These are phyloP conservation scores for Hydrolagus affinis DNA, from an alignment of 2,113 vertebrate genomes.

Conservation along the genomic window DNA sequence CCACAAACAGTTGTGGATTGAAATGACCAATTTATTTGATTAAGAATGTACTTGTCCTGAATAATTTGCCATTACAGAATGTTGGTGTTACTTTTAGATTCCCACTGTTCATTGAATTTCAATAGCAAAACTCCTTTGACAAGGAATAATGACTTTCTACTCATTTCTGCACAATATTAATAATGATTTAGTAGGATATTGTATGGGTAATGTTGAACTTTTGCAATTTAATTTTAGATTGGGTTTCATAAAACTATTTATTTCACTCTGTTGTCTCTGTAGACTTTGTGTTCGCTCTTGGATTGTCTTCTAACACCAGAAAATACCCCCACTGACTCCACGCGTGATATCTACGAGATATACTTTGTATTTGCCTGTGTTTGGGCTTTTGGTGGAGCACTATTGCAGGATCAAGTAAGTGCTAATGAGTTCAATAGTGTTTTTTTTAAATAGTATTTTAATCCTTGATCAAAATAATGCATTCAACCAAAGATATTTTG, in stretches of 20 bases:
- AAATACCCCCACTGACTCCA: conserved; percentile 68
- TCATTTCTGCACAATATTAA: conserved; percentile 43
- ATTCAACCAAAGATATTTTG: background rate
- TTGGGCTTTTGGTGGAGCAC: conserved; percentile 66
- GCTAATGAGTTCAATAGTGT: background rate
- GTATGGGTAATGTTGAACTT: background rate
- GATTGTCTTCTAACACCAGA: conserved; percentile 64
- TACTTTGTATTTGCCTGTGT: conserved; percentile 70
- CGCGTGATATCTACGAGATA: conserved; percentile 62
- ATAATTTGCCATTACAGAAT: background rate
- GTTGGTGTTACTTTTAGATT: background rate
- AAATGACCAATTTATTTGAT: too few relatives aligned
- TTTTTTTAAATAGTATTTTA: background rate
- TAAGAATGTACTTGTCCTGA: background rate
- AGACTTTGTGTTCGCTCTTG: conserved; percentile 63
- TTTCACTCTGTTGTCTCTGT: conserved; percentile 31
- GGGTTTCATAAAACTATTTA: background rate
- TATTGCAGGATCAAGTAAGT: conserved; percentile 71
- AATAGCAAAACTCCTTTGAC: background rate
- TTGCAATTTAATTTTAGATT: background rate
- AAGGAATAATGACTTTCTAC: conserved; percentile 38
- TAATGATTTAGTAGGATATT: conserved; percentile 15
- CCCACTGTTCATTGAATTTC: background rate
- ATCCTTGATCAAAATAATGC: background rate
- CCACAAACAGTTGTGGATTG: too few relatives aligned